Conservation (phyloP, 2,113 vertebrate genomes). For the Eurystomus gularis region DNA sequence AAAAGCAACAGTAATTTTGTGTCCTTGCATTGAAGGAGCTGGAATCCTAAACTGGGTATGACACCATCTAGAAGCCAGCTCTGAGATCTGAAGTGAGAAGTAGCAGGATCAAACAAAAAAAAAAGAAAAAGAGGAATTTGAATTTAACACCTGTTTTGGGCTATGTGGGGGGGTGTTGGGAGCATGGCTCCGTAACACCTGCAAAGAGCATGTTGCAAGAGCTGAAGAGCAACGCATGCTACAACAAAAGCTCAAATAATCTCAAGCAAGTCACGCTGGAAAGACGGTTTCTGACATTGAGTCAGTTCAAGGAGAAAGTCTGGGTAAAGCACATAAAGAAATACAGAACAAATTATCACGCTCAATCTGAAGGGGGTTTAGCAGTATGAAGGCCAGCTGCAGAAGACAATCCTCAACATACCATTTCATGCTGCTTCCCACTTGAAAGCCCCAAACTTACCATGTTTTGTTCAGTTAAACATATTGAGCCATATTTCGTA, state of each 20-base stretch:
- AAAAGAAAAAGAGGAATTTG: background rate
- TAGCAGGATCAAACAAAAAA: background rate
- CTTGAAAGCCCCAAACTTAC: background rate
- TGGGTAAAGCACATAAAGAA: background rate
- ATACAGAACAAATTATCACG: background rate
- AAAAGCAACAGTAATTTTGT: background rate
- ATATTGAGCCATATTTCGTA: background rate
- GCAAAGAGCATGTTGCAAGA: background rate
- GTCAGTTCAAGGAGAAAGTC: background rate
- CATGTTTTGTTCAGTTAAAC: background rate
- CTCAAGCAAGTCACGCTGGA: background rate
- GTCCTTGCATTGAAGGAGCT: background rate
- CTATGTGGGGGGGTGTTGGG: too few relatives aligned
- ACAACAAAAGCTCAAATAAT: background rate
- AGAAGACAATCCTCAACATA: background rate
- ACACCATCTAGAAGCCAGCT: background rate
- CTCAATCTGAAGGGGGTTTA: background rate
- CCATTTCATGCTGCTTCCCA: background rate
- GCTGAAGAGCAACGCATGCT: background rate
- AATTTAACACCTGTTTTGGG: background rate
- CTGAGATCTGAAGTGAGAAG: background rate
- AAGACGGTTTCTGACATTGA: background rate
- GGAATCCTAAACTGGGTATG: background rate
- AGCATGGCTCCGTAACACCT: background rate
- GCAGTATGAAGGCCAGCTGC: background rate